Conservation (phyloP, 2,113 vertebrate genomes). For the Mugil cephalus region DNA sequence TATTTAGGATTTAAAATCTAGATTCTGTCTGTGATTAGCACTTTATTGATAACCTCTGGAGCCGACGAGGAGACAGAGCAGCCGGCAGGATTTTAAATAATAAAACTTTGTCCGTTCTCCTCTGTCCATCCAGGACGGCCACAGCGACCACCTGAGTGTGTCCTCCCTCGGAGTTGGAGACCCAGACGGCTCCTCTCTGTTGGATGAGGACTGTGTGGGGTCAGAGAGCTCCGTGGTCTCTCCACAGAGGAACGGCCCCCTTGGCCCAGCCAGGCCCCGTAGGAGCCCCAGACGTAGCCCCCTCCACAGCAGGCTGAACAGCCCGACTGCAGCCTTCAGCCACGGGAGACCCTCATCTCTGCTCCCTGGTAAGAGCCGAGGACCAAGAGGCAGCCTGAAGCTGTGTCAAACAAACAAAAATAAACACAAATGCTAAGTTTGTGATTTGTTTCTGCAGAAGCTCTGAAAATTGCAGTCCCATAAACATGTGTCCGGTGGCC, state of each 20-base stretch:
- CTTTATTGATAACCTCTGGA: no score
- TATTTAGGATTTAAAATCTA: no score
- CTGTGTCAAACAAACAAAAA: background rate
- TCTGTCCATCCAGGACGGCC: conserved; percentile 87
- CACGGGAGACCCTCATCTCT: conserved; percentile 77
- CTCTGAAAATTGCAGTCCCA: background rate
- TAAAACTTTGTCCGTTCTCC: conserved; percentile 16
- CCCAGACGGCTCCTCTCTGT: conserved; percentile 88
- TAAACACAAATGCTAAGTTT: no score
- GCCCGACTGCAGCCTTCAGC: conserved; percentile 81
- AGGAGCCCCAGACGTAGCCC: conserved; percentile 83
- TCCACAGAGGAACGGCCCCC: conserved; percentile 81
- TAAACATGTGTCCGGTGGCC: no score
- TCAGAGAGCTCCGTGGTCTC: conserved; percentile 82
- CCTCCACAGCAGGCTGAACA: conserved; percentile 78
- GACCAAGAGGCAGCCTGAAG: background rate
- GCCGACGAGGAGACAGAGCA: no score
- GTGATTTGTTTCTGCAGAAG: no score
- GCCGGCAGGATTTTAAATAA: no score
- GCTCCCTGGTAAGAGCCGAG: conserved; percentile 64
- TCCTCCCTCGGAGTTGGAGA: conserved; percentile 90
- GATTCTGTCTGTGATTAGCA: no score
- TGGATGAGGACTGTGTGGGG: conserved; percentile 88
- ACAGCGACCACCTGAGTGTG: conserved; percentile 89
- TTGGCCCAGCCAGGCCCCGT: conserved; percentile 77